These are phyloP conservation scores for Tylochromis polylepis DNA, from an alignment of 2,113 vertebrate genomes.

Conservation along the genomic window DNA sequence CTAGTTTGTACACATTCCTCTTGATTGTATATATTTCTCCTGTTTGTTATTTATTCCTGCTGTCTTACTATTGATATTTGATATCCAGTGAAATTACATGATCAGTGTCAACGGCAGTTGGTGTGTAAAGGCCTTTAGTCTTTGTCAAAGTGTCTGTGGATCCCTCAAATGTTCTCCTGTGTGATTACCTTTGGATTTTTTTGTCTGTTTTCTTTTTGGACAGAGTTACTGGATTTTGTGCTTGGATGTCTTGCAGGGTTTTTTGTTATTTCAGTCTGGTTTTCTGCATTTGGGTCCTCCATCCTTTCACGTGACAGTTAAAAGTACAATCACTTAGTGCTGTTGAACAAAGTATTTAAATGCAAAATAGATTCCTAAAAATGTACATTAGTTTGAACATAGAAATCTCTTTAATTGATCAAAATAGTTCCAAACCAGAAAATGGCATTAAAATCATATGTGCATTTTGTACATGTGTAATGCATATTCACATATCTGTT, in stretches of 20 bases:
- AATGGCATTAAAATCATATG: background rate
- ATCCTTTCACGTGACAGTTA: background rate
- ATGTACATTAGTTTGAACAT: accelerated
- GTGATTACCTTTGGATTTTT: too few relatives aligned
- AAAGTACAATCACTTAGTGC: background rate
- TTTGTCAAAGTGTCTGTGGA: too few relatives aligned
- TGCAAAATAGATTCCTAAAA: background rate
- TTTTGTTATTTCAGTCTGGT: background rate
- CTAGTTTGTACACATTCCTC: background rate
- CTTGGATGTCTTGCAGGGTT: too few relatives aligned
- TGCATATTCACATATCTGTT: background rate
- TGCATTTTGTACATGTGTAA: background rate
- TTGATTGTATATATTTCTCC: too few relatives aligned
- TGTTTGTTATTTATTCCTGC: too few relatives aligned
- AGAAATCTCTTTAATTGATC: accelerated
- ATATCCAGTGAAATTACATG: too few relatives aligned
- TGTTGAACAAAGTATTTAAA: background rate
- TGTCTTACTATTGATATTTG: too few relatives aligned
- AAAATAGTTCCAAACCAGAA: background rate
- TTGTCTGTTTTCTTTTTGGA: too few relatives aligned
- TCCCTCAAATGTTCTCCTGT: too few relatives aligned
- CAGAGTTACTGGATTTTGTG: too few relatives aligned
- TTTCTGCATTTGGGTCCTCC: background rate
- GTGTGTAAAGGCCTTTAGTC: too few relatives aligned
- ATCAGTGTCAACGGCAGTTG: too few relatives aligned